Percentiles rank a stretch among this genome's conserved stretches.
Evolutionary conservation across 2,888 invertebrate species (phyloP).

Genomic region (Macrophya alboannulata): DNA sequence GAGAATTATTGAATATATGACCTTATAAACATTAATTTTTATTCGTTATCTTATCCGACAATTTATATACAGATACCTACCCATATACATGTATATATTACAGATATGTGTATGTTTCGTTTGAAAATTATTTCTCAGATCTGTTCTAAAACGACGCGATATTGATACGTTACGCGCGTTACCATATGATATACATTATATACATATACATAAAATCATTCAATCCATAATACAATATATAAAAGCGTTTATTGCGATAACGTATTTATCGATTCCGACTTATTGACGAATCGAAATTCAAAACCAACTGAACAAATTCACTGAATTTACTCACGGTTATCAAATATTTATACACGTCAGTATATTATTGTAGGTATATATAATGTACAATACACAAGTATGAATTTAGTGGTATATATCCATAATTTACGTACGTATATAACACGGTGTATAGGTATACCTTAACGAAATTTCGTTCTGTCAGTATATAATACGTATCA

Average conservation of each 20-base stretch:
- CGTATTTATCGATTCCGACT: background rate
- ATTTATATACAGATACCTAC: too few relatives aligned
- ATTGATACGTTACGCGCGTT: too few relatives aligned
- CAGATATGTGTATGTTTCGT: too few relatives aligned
- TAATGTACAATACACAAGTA: too few relatives aligned
- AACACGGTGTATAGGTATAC: too few relatives aligned
- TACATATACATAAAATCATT: too few relatives aligned
- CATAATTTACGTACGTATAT: background rate
- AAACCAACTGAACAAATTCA: slow-evolving; percentile 27
- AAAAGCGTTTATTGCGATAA: background rate
- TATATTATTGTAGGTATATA: background rate
- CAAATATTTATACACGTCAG: slow-evolving; percentile 1
- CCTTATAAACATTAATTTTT: background rate
- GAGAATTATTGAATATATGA: slow-evolving; percentile 16
- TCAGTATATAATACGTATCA: background rate
- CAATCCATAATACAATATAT: too few relatives aligned
- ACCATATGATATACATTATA: too few relatives aligned
- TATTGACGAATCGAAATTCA: slow-evolving; percentile 21
- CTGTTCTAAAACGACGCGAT: background rate
- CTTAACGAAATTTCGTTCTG: background rate
- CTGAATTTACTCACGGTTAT: slow-evolving; percentile 21
- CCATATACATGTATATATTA: too few relatives aligned
- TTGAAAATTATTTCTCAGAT: background rate
- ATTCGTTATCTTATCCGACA: background rate
- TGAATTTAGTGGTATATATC: background rate